These are phyloP conservation scores for Brachyalestes nurse DNA, from an alignment of 2,797 vertebrate genomes.

Conservation along the genomic window DNA sequence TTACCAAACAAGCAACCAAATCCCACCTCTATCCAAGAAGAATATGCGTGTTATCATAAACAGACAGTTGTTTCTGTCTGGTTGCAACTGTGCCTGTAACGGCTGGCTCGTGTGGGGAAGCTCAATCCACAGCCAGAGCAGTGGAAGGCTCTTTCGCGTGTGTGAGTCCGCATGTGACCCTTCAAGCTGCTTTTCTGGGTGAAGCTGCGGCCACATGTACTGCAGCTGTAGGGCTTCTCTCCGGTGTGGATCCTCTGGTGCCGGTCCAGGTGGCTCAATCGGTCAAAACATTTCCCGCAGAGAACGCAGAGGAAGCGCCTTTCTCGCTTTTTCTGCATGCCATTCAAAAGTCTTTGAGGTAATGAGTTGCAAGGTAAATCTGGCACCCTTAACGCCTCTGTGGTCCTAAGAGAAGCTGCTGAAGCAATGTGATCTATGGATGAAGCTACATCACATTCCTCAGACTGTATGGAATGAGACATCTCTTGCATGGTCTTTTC, in stretches of 20 bases:
- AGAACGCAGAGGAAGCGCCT: conserved; percentile 50
- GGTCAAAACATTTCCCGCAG: conserved; percentile 56
- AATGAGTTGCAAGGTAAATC: background rate
- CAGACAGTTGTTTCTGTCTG: background rate
- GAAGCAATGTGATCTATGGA: background rate
- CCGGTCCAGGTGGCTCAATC: conserved; percentile 52
- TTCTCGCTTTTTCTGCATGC: conserved; percentile 11
- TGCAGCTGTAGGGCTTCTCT: conserved; percentile 54
- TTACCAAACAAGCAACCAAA: background rate
- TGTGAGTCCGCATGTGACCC: conserved; percentile 51
- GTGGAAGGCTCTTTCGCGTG: conserved; percentile 37
- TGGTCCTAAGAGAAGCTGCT: background rate
- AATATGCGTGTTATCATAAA: background rate
- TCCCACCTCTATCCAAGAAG: background rate
- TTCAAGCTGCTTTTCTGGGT: conserved; percentile 58
- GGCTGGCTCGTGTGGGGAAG: conserved; percentile 46
- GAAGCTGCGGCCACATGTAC: conserved; percentile 50
- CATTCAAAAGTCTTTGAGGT: conserved; percentile 1
- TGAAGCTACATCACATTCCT: background rate
- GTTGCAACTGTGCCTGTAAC: conserved; percentile 48
- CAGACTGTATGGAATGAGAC: background rate
- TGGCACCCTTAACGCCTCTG: background rate
- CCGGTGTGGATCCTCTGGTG: conserved; percentile 58
- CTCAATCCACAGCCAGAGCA: conserved; percentile 41
- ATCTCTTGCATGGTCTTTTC: background rate